Evolutionary conservation across 2,797 vertebrate species (phyloP).

Genomic region (Sparidentex hasta): DNA sequence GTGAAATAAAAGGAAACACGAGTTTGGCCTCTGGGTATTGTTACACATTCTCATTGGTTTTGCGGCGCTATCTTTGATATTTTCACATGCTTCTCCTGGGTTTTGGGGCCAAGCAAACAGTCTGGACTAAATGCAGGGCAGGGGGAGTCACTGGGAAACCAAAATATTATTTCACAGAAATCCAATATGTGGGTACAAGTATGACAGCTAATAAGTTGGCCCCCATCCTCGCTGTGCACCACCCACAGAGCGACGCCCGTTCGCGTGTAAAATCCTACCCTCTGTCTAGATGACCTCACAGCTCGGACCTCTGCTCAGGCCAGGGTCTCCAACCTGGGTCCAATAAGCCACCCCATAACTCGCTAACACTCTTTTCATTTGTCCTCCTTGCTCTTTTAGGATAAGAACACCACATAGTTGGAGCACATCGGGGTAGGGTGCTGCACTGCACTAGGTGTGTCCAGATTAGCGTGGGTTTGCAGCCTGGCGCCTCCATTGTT

Average conservation of each 20-base stretch:
- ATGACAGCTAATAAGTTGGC: conserved; percentile 81
- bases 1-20: conserved; percentile 60
- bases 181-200: conserved; percentile 79
- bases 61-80: conserved; percentile 66
- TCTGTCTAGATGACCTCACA: conserved; percentile 71
- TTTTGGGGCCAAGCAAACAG: conserved; percentile 59
- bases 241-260: conserved; percentile 72
- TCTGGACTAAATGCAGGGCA: conserved; percentile 64
- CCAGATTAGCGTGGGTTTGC: conserved; percentile 67
- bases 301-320: conserved; percentile 54
- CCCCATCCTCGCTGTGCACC: conserved; percentile 64
- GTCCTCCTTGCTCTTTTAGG: conserved; percentile 41
- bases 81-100: conserved; percentile 71
- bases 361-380: conserved; percentile 54
- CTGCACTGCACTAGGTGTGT: conserved; percentile 67
- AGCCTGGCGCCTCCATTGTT: conserved; percentile 79
- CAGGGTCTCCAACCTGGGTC: conserved; percentile 55
- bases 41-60: conserved; percentile 69
- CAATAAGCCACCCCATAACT: conserved; percentile 61
- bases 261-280: conserved; percentile 62
- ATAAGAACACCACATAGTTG: conserved; percentile 41
- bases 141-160: conserved; percentile 72
- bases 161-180: conserved; percentile 84
- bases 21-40: conserved; percentile 65
- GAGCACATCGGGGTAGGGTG: conserved; percentile 34